A percentile compares a stretch with the other conserved stretches of the same genome.
These are phyloP conservation scores for Limosa lapponica DNA, from an alignment of 2,797 vertebrate species.

Conservation along the genomic window DNA sequence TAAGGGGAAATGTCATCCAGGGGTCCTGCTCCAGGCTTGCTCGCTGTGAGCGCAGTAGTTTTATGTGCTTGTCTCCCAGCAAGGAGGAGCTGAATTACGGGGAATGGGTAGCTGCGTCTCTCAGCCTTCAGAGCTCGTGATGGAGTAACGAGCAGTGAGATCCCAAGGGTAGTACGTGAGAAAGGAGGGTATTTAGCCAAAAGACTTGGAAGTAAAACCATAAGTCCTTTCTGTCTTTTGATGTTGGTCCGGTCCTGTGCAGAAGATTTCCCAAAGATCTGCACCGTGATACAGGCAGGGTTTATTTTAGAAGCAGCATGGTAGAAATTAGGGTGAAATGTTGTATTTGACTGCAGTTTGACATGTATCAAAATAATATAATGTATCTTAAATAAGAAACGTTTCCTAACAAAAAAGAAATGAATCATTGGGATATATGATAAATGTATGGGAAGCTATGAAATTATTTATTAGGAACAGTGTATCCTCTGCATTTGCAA, in stretches of 20 bases:
- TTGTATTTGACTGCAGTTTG: background rate
- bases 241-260: background rate
- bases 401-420: background rate
- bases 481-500: background rate
- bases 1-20: background rate
- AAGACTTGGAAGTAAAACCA: background rate
- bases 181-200: background rate
- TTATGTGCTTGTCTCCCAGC: background rate
- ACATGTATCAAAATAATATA: background rate
- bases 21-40: background rate
- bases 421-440: background rate
- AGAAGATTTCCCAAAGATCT: background rate
- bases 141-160: background rate
- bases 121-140: background rate
- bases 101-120: background rate
- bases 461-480: background rate
- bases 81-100: background rate
- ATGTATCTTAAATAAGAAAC: background rate
- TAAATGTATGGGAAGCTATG: background rate
- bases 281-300: background rate
- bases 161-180: fast-evolving
- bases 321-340: background rate
- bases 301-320: background rate
- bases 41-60: background rate
- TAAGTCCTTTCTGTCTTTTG: background rate